Percentiles rank a stretch among this genome's conserved stretches.
Evolutionary conservation across 2,888 invertebrate genomes (phyloP).

Genomic region (Drosophila diplacantha): DNA sequence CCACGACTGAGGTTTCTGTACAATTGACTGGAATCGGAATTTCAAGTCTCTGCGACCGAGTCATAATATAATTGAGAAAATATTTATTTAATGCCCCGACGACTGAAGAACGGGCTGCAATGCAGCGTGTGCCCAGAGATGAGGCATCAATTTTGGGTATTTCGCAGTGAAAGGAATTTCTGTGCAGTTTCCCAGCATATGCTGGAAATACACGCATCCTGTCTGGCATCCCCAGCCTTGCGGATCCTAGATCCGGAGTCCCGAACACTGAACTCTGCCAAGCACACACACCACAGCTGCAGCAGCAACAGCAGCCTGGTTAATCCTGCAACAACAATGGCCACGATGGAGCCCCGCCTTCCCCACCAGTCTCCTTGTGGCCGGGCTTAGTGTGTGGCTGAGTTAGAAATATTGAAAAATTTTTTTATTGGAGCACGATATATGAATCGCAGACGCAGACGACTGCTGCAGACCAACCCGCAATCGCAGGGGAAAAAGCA

Average conservation of each 20-base stretch:
- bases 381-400: slow-evolving; percentile 30
- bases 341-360: slow-evolving; percentile 17
- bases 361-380: slow-evolving; percentile 19
- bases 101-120: background rate
- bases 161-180: slow-evolving; percentile 49
- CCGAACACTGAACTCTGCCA: slow-evolving; percentile 11
- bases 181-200: slow-evolving; percentile 37
- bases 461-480: slow-evolving; percentile 16
- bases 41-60: slow-evolving; percentile 1
- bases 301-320: slow-evolving; percentile 27
- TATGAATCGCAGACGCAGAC: slow-evolving; percentile 48
- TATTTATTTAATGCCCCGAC: slow-evolving; percentile 55
- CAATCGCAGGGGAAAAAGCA: slow-evolving; percentile 26
- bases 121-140: slow-evolving; percentile 1
- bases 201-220: slow-evolving; percentile 45
- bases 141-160: slow-evolving; percentile 54
- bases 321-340: slow-evolving; percentile 62
- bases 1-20: slow-evolving; percentile 13
- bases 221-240: slow-evolving; percentile 21
- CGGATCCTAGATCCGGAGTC: slow-evolving; percentile 1
- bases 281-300: slow-evolving; percentile 8
- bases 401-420: slow-evolving; percentile 67
- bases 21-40: slow-evolving; percentile 18
- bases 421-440: slow-evolving; percentile 58
- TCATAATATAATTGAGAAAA: slow-evolving; percentile 47